Percentiles rank a stretch among this genome's conserved stretches.
Evolutionary conservation across 2,888 invertebrate genomes (phyloP).

Genomic region (Empis livida): DNA sequence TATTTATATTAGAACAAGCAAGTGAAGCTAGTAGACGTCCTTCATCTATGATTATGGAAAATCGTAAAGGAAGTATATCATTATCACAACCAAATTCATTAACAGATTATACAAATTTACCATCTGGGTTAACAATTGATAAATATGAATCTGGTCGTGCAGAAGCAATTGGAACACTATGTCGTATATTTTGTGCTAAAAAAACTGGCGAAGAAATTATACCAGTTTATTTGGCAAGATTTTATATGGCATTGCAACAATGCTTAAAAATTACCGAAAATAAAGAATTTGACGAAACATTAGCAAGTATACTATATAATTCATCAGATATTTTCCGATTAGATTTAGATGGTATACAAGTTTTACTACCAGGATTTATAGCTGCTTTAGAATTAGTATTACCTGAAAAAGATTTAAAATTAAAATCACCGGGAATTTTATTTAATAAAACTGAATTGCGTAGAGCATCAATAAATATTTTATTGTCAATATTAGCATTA

Average conservation of each 20-base stretch:
- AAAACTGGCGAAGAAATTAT: constrained; percentile 88
- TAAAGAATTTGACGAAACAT: constrained; percentile 60
- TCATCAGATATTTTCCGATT: constrained; percentile 78
- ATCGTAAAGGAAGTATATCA: constrained; percentile 39
- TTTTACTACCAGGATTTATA: constrained; percentile 80
- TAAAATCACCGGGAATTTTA: constrained; percentile 49
- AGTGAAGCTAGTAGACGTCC: constrained; percentile 46
- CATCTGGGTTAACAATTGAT: constrained; percentile 57
- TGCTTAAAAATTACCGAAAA: constrained; percentile 60
- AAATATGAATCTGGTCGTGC: constrained; percentile 79
- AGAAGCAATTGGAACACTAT: constrained; percentile 88
- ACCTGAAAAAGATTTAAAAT: constrained; percentile 69
- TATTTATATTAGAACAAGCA: constrained; percentile 27
- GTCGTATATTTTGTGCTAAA: constrained; percentile 91
- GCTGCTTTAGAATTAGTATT: constrained; percentile 82
- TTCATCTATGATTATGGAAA: constrained; percentile 52
- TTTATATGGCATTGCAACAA: constrained; percentile 82
- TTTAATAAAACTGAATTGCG: constrained; percentile 64
- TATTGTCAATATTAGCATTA: constrained; percentile 81
- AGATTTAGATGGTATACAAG: constrained; percentile 85
- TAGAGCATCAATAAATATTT: constrained; percentile 80
- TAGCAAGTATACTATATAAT: constrained; percentile 78
- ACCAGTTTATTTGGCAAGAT: constrained; percentile 84
- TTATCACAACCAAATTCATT: constrained; percentile 52
- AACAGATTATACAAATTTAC: constrained; percentile 52